These are phyloP conservation scores for Cyprinodon diabolis DNA, from an alignment of 2,797 vertebrate species.

Conservation along the genomic window DNA sequence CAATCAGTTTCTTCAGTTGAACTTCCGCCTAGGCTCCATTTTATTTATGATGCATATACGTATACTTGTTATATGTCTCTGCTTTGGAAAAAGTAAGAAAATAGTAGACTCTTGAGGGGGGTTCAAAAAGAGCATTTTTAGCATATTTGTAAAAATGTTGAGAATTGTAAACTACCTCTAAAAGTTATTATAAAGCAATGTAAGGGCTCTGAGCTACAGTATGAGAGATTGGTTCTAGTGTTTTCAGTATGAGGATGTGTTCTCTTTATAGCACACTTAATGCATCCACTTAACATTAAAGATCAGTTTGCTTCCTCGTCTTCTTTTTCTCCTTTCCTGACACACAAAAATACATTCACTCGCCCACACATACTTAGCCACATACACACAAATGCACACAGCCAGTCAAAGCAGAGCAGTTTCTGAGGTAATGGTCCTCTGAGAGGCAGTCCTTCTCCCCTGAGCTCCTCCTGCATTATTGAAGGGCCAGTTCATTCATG, in stretches of 20 bases:
- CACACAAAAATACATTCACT: neutral
- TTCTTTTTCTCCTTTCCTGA: conserved; percentile 9
- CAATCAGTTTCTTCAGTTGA: too few species aligned
- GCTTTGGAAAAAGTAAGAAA: too few species aligned
- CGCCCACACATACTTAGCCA: neutral
- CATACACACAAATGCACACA: conserved; percentile 5
- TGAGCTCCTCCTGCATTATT: conserved; percentile 72
- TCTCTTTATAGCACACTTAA: neutral
- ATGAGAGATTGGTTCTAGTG: neutral
- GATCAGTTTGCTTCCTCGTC: conserved; percentile 31
- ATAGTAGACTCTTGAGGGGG: too few species aligned
- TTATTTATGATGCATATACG: too few species aligned
- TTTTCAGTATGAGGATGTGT: neutral
- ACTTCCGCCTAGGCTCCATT: too few species aligned
- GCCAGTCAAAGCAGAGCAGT: conserved; percentile 52
- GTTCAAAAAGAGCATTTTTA: too few species aligned
- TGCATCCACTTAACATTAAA: neutral
- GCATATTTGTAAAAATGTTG: too few species aligned
- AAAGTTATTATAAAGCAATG: neutral
- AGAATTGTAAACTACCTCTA: too few species aligned
- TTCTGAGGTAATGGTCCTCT: conserved; percentile 67
- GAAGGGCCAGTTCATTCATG: conserved; percentile 72
- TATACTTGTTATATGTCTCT: too few species aligned
- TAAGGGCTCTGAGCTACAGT: neutral
- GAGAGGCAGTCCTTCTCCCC: conserved; percentile 51